phyloP scores from a whole-genome alignment of 2,888 invertebrate genomes.

The Rhodophaea formosa region DNA sequence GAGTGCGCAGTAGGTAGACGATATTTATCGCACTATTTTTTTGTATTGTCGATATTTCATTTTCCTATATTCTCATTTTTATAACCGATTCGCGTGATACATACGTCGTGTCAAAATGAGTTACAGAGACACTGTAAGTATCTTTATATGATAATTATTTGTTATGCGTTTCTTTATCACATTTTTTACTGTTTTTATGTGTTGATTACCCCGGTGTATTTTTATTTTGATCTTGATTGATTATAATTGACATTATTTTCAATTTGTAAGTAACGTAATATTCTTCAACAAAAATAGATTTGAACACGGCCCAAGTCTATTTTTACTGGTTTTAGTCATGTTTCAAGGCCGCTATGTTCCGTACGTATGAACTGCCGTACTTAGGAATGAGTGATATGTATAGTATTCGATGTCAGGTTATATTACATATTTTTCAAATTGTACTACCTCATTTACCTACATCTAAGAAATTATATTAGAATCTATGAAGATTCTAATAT shows the following conservation, averaged over 20 bases:
- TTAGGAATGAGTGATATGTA: not conserved
- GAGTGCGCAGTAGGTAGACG: constrained; percentile 12
- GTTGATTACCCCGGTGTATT: not conserved
- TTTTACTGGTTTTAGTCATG: constrained; percentile 55
- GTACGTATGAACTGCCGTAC: not conserved
- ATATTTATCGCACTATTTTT: constrained; percentile 10
- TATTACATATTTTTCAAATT: not conserved
- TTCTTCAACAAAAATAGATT: constrained; percentile 37
- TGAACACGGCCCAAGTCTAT: constrained; percentile 48
- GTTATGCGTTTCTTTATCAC: not conserved
- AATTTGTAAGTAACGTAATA: constrained; percentile 6
- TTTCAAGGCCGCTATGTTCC: constrained; percentile 53
- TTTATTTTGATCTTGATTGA: not conserved
- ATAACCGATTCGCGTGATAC: not conserved
- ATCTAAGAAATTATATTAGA: too few species aligned
- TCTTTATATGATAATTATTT: constrained; percentile 14
- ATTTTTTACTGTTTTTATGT: not conserved
- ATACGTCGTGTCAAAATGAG: constrained; percentile 48
- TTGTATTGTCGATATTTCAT: not conserved
- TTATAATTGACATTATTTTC: not conserved
- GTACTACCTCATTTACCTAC: too few species aligned
- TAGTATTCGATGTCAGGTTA: not conserved
- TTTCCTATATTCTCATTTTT: not conserved
- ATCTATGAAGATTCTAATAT: too few species aligned
- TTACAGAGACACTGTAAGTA: constrained; percentile 69